phyloP scores from a whole-genome alignment of 2,888 invertebrate species.

The Drosophila anomelani region DNA sequence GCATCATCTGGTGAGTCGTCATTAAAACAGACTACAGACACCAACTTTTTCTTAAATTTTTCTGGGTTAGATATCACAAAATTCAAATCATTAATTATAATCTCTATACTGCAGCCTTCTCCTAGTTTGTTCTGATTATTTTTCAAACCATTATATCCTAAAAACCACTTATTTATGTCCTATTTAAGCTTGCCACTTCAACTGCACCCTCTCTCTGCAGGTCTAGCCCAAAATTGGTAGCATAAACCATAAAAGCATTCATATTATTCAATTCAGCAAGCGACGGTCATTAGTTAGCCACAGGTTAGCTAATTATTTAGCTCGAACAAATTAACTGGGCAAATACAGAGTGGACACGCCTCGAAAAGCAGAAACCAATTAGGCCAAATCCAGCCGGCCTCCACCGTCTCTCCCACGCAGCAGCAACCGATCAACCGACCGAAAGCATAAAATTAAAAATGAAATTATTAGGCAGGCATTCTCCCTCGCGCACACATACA shows the following conservation, averaged over 20 bases:
- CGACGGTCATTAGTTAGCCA: constrained; percentile 17
- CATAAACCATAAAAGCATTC: constrained; percentile 18
- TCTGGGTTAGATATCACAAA: not conserved
- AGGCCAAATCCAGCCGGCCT: constrained; percentile 8
- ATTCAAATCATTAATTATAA: not conserved
- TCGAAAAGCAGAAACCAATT: constrained; percentile 44
- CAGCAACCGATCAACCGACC: constrained; percentile 9
- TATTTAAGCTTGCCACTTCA: not conserved
- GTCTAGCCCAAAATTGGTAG: not conserved
- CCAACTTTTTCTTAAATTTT: not conserved
- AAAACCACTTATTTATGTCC: not conserved
- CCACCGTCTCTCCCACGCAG: constrained; percentile 29
- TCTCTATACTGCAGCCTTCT: not conserved
- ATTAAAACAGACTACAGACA: too few species aligned
- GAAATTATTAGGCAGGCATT: constrained; percentile 40
- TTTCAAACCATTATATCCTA: too few species aligned
- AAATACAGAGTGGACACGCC: constrained; percentile 21
- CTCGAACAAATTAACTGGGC: constrained; percentile 38
- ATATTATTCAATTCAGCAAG: constrained; percentile 2
- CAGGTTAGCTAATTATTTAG: constrained; percentile 41
- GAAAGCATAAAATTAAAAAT: constrained; percentile 47
- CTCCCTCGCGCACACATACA: constrained; percentile 13
- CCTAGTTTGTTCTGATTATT: not conserved
- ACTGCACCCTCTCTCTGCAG: not conserved
- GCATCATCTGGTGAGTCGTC: not conserved